phyloP scores from a whole-genome alignment of 2,888 invertebrate species.

The Xanthia togata region DNA sequence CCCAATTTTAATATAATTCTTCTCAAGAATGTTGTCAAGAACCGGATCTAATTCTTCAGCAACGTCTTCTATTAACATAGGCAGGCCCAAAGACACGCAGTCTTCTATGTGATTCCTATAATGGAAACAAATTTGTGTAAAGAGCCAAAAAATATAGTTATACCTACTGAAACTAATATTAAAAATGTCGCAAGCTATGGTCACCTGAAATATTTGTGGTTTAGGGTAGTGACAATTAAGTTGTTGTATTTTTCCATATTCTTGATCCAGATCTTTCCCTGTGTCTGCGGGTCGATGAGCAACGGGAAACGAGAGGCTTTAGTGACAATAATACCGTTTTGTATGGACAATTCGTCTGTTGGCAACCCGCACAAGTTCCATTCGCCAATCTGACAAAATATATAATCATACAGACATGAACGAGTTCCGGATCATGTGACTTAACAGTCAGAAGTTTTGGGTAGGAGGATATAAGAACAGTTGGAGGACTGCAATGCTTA shows the following conservation, averaged over 20 bases:
- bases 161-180: neutral
- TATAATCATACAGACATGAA: constrained; percentile 12
- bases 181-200: neutral
- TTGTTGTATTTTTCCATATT: constrained; percentile 94
- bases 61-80: constrained; percentile 96
- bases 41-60: constrained; percentile 96
- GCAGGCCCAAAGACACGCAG: constrained; percentile 94
- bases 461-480: neutral
- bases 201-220: constrained; percentile 92
- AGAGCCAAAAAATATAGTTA: neutral
- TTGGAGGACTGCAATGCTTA: neutral
- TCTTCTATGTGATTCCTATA: constrained; percentile 95
- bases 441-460: neutral
- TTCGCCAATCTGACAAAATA: constrained; percentile 92
- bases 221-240: constrained; percentile 92
- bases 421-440: neutral
- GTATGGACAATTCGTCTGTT: constrained; percentile 96
- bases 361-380: constrained; percentile 98
- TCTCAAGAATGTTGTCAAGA: constrained; percentile 96
- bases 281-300: constrained; percentile 97
- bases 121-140: constrained; percentile 69
- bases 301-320: constrained; percentile 95
- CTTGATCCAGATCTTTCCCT: constrained; percentile 97
- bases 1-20: constrained; percentile 96
- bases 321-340: constrained; percentile 97